These are phyloP conservation scores for Bacillus rossius DNA, from an alignment of 1,140 invertebrate species.

Conservation along the genomic window DNA sequence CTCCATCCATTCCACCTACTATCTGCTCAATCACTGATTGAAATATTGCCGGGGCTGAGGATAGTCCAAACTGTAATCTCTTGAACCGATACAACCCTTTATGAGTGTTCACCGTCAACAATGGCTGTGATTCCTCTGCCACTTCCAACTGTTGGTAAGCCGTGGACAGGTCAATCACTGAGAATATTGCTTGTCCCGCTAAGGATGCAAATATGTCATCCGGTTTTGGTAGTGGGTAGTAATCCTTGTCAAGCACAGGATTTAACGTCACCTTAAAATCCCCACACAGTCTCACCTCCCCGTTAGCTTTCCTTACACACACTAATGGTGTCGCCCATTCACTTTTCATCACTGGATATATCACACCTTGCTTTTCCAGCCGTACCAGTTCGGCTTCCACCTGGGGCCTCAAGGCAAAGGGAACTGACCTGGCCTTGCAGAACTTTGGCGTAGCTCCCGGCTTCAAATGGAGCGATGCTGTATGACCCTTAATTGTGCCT, in stretches of 20 bases:
- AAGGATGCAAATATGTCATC: slow-evolving; percentile 16
- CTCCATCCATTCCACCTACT: too few relatives aligned
- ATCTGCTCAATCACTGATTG: slow-evolving; percentile 2
- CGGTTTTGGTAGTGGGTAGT: slow-evolving; percentile 24
- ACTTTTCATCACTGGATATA: slow-evolving; percentile 19
- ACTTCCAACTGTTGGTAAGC: slow-evolving; percentile 34
- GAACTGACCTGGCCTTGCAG: slow-evolving; percentile 24
- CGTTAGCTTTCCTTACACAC: slow-evolving; percentile 28
- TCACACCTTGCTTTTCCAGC: slow-evolving; percentile 18
- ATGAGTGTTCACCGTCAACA: slow-evolving; percentile 34
- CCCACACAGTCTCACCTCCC: slow-evolving; percentile 29
- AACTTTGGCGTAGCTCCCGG: slow-evolving; percentile 14
- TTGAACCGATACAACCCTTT: slow-evolving; percentile 33
- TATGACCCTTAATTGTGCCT: neutral
- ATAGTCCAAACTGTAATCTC: slow-evolving; percentile 16
- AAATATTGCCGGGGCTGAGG: slow-evolving; percentile 5
- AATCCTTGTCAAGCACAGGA: slow-evolving; percentile 2
- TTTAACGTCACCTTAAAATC: slow-evolving; percentile 27
- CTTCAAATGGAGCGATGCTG: slow-evolving; percentile 9
- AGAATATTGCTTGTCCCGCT: slow-evolving; percentile 22
- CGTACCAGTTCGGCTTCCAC: slow-evolving; percentile 32
- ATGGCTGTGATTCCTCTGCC: slow-evolving; percentile 23
- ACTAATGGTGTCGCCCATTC: slow-evolving; percentile 37
- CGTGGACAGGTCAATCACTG: slow-evolving; percentile 30
- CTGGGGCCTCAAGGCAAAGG: slow-evolving; percentile 20